phyloP scores from a whole-genome alignment of 2,113 vertebrate species.

The Puntigrus tetrazona region DNA sequence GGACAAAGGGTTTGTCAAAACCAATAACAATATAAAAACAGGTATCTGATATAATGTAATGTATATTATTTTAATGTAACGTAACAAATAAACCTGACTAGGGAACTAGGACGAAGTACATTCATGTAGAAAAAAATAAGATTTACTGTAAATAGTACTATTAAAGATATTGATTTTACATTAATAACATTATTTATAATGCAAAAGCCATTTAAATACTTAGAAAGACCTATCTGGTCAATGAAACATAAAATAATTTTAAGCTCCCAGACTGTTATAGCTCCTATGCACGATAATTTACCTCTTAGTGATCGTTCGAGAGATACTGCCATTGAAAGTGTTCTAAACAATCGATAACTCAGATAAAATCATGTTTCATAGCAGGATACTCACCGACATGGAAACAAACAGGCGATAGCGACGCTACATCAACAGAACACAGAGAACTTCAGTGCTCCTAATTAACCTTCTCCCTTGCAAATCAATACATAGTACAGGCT shows the following conservation, averaged over 20 bases:
- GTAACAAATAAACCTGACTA: too few relatives aligned
- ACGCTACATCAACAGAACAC: not conserved
- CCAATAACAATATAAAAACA: too few relatives aligned
- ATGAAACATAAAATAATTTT: not conserved
- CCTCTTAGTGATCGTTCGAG: not conserved
- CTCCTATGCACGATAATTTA: not conserved
- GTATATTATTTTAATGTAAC: too few relatives aligned
- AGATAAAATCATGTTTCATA: not conserved
- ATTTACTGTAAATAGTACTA: not conserved
- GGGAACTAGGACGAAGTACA: too few relatives aligned
- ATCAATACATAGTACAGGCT: constrained; percentile 73
- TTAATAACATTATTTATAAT: not conserved
- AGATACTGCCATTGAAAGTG: not conserved
- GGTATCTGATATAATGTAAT: too few relatives aligned
- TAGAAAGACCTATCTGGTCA: not conserved
- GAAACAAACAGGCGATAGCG: constrained; percentile 16
- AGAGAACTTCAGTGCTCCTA: constrained; percentile 68
- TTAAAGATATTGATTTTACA: not conserved
- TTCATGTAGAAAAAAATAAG: not conserved
- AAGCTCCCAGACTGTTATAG: not conserved
- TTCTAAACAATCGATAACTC: not conserved
- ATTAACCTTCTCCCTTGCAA: constrained; percentile 80
- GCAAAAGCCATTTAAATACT: not conserved
- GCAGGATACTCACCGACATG: not conserved
- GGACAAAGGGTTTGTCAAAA: too few relatives aligned